Percentiles rank a stretch among this genome's conserved stretches.
These are phyloP conservation scores for Rhagonycha lutea DNA, from an alignment of 2,888 invertebrate species.

Conservation along the genomic window DNA sequence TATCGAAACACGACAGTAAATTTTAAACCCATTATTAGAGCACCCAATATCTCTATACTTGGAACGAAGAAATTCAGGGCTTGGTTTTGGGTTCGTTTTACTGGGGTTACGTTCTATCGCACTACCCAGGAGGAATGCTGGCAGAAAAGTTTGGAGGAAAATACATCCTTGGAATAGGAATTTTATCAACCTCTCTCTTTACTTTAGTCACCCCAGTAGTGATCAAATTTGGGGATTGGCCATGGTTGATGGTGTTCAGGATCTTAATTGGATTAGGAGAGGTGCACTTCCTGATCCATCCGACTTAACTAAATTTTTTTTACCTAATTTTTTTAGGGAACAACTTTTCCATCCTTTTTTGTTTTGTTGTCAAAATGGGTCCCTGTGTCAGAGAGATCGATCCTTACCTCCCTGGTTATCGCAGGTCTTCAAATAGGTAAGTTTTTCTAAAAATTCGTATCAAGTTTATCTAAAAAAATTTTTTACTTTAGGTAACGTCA, in stretches of 20 bases:
- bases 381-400: conserved; percentile 32
- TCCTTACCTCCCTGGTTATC: conserved; percentile 29
- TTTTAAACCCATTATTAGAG: not conserved
- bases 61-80: conserved; percentile 72
- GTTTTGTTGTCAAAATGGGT: conserved; percentile 34
- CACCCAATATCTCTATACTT: conserved; percentile 52
- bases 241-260: conserved; percentile 69
- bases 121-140: conserved; percentile 76
- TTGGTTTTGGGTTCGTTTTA: conserved; percentile 79
- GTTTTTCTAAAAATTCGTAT: not conserved
- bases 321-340: conserved; percentile 22
- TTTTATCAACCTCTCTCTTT: conserved; percentile 75
- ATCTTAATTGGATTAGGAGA: conserved; percentile 67
- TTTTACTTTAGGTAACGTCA: not conserved
- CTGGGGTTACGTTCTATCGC: conserved; percentile 80
- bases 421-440: conserved; percentile 23
- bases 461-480: not conserved
- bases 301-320: not conserved
- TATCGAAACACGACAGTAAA: too few species aligned
- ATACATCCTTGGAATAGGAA: conserved; percentile 75
- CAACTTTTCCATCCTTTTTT: conserved; percentile 25
- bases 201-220: conserved; percentile 76
- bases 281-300: conserved; percentile 2
- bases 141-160: conserved; percentile 80
- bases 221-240: conserved; percentile 65